Percentiles rank a stretch among this genome's conserved stretches.
Conservation (phyloP, 2,797 vertebrate genomes). For the Cynopterus sphinx region DNA sequence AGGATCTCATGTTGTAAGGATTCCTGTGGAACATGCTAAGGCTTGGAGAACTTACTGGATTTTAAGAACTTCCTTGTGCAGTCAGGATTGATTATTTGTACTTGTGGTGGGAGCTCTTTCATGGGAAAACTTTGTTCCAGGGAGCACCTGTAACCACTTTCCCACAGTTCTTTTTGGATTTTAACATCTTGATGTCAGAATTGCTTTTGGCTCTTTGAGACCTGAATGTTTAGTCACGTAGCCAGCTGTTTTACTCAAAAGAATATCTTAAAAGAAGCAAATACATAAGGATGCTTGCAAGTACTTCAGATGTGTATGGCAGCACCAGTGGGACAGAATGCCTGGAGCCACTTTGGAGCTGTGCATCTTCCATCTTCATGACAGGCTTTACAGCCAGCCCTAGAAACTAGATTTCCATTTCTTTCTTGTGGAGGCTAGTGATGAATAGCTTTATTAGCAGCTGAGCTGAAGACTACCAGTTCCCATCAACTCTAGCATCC, state of each 20-base stretch:
- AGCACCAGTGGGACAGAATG: not conserved
- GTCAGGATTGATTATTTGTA: not conserved
- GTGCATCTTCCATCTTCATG: not conserved
- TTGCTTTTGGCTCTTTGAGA: conserved; percentile 30
- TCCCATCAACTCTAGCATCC: not conserved
- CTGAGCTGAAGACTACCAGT: not conserved
- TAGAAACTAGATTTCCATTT: not conserved
- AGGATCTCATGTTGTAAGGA: not conserved
- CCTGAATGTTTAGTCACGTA: not conserved
- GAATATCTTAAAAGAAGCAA: not conserved
- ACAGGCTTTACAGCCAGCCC: not conserved
- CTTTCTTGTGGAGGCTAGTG: not conserved
- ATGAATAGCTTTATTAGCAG: not conserved
- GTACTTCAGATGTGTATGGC: not conserved
- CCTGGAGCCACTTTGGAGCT: not conserved
- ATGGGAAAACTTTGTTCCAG: not conserved
- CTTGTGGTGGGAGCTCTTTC: not conserved
- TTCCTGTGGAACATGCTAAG: not conserved
- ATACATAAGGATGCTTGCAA: not conserved
- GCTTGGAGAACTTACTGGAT: not conserved
- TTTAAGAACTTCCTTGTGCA: not conserved
- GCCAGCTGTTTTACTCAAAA: conserved; percentile 23
- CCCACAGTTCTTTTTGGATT: not conserved
- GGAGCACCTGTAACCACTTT: conserved; percentile 54
- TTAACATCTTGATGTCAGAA: conserved; percentile 42